Evolutionary conservation across 1,140 invertebrate genomes (phyloP).

Genomic region (Conus ventricosus): DNA sequence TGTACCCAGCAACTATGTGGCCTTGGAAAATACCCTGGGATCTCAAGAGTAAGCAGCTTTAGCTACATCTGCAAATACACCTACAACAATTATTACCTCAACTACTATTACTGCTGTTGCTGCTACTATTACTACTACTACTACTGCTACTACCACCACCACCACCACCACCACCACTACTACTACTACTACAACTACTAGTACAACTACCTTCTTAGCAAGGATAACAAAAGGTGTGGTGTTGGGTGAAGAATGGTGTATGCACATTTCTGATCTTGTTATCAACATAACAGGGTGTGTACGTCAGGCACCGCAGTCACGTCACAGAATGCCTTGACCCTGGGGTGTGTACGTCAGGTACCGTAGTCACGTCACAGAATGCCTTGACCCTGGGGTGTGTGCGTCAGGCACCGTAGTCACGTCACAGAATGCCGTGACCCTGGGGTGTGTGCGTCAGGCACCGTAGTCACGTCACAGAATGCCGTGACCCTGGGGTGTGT

Average conservation of each 20-base stretch:
- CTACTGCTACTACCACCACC: not conserved
- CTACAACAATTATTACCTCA: not conserved
- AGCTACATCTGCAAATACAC: not conserved
- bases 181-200: not conserved
- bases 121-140: not conserved
- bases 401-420: no score
- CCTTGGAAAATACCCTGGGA: constrained; percentile 58
- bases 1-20: constrained; percentile 70
- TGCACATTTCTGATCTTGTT: no score
- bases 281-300: not conserved
- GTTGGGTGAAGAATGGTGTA: no score
- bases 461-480: no score
- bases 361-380: no score
- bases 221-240: not conserved
- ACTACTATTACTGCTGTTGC: not conserved
- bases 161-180: no score
- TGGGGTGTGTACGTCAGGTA: no score
- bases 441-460: no score
- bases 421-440: no score
- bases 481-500: no score
- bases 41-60: constrained; percentile 52
- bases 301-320: not conserved
- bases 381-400: no score
- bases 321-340: not conserved
- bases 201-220: not conserved